Conservation (phyloP, 2,888 invertebrate genomes). For the Microctonus hyperodae region DNA sequence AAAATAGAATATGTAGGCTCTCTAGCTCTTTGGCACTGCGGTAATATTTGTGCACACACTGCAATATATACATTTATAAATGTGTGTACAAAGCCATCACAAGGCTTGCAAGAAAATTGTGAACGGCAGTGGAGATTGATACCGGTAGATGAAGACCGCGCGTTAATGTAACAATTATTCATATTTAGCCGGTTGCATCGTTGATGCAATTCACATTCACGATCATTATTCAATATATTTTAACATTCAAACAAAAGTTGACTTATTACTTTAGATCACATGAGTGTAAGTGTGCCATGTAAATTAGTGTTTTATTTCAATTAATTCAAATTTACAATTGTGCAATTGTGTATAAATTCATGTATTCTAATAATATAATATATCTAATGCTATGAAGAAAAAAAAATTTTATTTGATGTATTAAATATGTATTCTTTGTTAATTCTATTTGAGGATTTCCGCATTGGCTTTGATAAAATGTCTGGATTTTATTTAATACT, state of each 20-base stretch:
- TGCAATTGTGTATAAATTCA: background rate
- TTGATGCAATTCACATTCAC: conserved; percentile 28
- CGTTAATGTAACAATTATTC: conserved; percentile 24
- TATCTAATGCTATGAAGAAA: background rate
- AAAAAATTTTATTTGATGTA: too few relatives aligned
- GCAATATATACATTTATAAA: conserved; percentile 30
- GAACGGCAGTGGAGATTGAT: conserved; percentile 31
- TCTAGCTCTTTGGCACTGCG: too few relatives aligned
- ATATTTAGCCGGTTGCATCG: conserved; percentile 38
- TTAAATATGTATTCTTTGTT: conserved; percentile 15
- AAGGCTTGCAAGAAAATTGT: conserved; percentile 17
- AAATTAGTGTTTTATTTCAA: conserved; percentile 8
- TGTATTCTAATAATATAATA: background rate
- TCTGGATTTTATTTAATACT: background rate
- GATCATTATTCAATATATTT: background rate
- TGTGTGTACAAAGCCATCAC: conserved; percentile 21
- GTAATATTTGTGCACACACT: conserved; percentile 22
- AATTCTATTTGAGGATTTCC: conserved; percentile 38
- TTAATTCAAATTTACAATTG: background rate
- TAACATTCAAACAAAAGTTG: background rate
- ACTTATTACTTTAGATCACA: conserved; percentile 47
- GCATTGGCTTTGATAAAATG: conserved; percentile 17
- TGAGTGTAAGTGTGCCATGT: conserved; percentile 56
- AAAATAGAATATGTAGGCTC: conserved; percentile 42
- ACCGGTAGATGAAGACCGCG: conserved; percentile 16